Evolutionary conservation across 2,113 vertebrate species (phyloP), one percentile per base, ranked within the genome.

Genomic region (Neotragus moschatus): DNA sequence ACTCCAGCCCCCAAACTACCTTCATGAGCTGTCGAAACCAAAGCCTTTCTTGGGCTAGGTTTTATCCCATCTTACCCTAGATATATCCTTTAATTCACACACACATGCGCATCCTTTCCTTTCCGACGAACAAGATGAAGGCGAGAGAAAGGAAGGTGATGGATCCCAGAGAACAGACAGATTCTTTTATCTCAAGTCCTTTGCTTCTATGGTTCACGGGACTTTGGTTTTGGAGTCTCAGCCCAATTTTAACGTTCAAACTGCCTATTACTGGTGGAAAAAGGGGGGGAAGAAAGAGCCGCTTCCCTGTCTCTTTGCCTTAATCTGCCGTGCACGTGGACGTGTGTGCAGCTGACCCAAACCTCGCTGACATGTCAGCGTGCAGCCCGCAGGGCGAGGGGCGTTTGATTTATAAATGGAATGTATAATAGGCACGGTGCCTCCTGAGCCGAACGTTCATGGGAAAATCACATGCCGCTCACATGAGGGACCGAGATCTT

Each of bases 371-470:
- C 97, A 99, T 98, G 98, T 98, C 99, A 99, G 98, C 98, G 98
- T 98, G 98, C 98, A 99, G 98, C 98, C 98, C 98, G 97, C 98
- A 98, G 94, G 98, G 97, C 98, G 97, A 98, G 98, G 98, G 98
- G 98, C 97, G 98, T 99, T 98, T 98, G 98, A 99, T 98, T 99
- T 99, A 98, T 99, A 99, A 98, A 99, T 98, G 98, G 98, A 98
- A 98, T 28, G 98, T 98, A 98, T 98, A 98, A 99, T 98, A 99
- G 98, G 98, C 98, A 98, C 98, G 92, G 96, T 98, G 98, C 97
- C 98, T 99, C 98, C 98, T 99, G 98, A 98, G 98, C 98, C 93
- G 98, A 98, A 98, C 6, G 93, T 98, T 98, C 98, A 98, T 98
- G 98, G 98, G 98, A 98, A 98, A 99, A 99, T 98, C 98, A 97